phyloP scores from a whole-genome alignment of 2,888 invertebrate species.

The Liodrosophila aerea region DNA sequence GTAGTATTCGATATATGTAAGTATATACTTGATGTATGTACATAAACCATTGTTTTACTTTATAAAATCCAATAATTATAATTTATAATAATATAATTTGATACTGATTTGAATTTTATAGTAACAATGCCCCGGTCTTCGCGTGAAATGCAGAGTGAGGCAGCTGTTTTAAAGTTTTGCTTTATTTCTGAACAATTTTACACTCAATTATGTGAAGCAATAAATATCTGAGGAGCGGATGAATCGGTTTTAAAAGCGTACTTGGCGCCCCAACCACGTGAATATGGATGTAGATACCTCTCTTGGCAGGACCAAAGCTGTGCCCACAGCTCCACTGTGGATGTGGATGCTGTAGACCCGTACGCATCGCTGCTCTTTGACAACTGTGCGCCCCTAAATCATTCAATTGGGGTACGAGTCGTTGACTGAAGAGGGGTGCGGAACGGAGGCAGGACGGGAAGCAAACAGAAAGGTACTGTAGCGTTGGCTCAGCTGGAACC shows the following conservation, averaged over 20 bases:
- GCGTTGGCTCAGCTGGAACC: slow-evolving; percentile 60
- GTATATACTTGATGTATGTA: too few relatives aligned
- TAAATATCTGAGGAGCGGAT: slow-evolving; percentile 64
- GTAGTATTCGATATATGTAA: too few relatives aligned
- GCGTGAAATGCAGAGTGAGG: slow-evolving; percentile 1
- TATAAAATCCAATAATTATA: too few relatives aligned
- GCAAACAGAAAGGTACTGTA: slow-evolving; percentile 28
- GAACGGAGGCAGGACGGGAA: background rate
- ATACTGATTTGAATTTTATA: too few relatives aligned
- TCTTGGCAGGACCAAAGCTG: slow-evolving; percentile 41
- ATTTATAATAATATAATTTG: too few relatives aligned
- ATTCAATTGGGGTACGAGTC: slow-evolving; percentile 61
- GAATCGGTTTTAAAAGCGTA: slow-evolving; percentile 74
- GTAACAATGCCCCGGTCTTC: background rate
- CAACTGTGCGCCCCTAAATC: slow-evolving; percentile 72
- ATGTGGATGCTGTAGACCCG: slow-evolving; percentile 36
- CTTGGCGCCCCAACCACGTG: slow-evolving; percentile 64
- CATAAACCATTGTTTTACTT: too few relatives aligned
- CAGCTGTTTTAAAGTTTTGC: slow-evolving; percentile 37
- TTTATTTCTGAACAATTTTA: slow-evolving; percentile 53
- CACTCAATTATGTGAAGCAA: slow-evolving; percentile 73
- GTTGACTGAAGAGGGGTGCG: background rate
- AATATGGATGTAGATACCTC: slow-evolving; percentile 14
- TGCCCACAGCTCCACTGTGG: slow-evolving; percentile 28
- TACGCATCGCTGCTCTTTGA: slow-evolving; percentile 77